Evolutionary conservation across 2,797 vertebrate genomes (phyloP).

Genomic region (Channa striata): DNA sequence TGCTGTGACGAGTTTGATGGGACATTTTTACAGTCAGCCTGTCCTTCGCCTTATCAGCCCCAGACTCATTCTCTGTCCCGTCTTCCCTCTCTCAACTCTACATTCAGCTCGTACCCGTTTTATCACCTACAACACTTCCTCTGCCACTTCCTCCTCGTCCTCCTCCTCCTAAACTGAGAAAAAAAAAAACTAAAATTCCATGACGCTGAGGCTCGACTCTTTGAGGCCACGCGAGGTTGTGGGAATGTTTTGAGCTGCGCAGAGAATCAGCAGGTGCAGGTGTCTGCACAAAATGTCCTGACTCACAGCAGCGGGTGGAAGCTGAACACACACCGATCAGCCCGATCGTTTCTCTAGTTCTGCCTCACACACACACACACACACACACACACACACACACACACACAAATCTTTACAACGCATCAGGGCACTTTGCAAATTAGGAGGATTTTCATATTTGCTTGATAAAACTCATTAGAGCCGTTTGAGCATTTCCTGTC

Average conservation of each 20-base stretch:
- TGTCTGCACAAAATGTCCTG: constrained; percentile 9
- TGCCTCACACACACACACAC: too few relatives aligned
- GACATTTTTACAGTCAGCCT: constrained; percentile 18
- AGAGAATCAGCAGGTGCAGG: constrained; percentile 22
- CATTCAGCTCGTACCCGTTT: not conserved
- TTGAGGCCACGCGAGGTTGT: constrained; percentile 58
- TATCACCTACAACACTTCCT: constrained; percentile 7
- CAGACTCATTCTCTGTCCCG: not conserved
- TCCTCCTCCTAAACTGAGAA: not conserved
- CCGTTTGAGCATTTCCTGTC: too few relatives aligned
- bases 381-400: too few relatives aligned
- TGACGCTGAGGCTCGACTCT: constrained; percentile 25
- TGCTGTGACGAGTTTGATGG: too few relatives aligned
- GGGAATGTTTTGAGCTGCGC: constrained; percentile 34
- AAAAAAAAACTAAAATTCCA: constrained; percentile 46
- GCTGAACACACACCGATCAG: not conserved
- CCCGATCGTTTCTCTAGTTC: not conserved
- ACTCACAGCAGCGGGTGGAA: not conserved
- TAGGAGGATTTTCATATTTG: too few relatives aligned
- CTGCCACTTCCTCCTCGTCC: constrained; percentile 5
- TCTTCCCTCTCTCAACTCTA: not conserved
- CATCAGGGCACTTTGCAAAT: too few relatives aligned
- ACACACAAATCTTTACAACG: too few relatives aligned
- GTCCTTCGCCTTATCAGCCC: constrained; percentile 23
- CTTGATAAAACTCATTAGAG: not conserved